phyloP scores from a whole-genome alignment of 2,797 vertebrate species.

The Cyprinodon diabolis region DNA sequence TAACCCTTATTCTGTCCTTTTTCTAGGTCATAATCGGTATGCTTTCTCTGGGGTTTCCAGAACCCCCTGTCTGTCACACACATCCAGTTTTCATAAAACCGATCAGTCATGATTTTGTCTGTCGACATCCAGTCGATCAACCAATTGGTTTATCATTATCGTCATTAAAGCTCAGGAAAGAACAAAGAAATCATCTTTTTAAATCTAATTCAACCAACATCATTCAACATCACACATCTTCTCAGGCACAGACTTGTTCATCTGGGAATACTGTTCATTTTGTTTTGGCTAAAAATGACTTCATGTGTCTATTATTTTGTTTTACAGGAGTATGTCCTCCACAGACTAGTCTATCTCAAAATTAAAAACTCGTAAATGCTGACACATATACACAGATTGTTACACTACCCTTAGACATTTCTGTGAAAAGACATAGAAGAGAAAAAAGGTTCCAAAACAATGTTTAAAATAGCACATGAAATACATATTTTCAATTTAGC shows the following conservation, averaged over 20 bases:
- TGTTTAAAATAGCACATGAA: neutral
- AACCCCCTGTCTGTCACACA: neutral
- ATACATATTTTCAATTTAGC: neutral
- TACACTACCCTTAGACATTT: neutral
- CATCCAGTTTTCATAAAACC: neutral
- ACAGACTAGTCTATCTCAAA: neutral
- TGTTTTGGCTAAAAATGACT: neutral
- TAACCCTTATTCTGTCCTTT: neutral
- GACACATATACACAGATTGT: neutral
- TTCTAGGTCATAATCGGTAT: neutral
- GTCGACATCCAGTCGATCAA: too few relatives aligned
- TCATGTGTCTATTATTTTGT: neutral
- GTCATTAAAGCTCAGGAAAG: too few relatives aligned
- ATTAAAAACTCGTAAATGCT: neutral
- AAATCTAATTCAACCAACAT: neutral
- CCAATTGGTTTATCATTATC: too few relatives aligned
- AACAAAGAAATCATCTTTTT: neutral
- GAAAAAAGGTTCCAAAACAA: neutral
- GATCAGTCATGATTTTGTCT: neutral
- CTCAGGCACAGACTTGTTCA: neutral
- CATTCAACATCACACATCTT: neutral
- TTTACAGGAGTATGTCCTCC: neutral
- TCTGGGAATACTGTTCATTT: neutral
- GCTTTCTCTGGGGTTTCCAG: neutral
- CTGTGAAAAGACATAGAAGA: neutral